Conservation (phyloP, 2,113 vertebrate species). For the Cromileptes altivelis region DNA sequence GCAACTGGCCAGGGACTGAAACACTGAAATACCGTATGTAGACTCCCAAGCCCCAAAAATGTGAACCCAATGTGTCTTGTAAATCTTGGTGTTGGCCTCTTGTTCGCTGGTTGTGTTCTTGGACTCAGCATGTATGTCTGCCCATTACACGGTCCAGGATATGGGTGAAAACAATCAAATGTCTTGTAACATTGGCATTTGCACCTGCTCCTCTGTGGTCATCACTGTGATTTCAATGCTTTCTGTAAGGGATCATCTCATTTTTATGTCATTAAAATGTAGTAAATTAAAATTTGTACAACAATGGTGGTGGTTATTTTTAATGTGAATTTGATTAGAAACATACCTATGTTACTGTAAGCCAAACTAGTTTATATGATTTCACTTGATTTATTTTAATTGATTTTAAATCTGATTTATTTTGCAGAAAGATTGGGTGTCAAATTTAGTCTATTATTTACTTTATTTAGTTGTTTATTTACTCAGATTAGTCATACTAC, state of each 20-base stretch:
- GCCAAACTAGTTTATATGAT: background rate
- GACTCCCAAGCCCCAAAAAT: constrained; percentile 66
- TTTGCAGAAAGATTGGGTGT: background rate
- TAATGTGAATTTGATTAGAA: background rate
- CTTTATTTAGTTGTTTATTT: background rate
- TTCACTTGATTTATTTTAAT: background rate
- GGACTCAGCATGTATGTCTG: constrained; percentile 51
- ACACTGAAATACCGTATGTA: constrained; percentile 54
- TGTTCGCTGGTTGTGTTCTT: constrained; percentile 71
- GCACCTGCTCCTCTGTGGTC: constrained; percentile 41
- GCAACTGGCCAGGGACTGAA: constrained; percentile 77
- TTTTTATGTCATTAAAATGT: background rate
- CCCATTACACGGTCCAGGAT: constrained; percentile 61
- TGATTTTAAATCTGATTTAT: background rate
- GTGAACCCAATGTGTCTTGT: constrained; percentile 69
- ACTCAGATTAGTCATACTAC: background rate
- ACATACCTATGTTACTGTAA: background rate
- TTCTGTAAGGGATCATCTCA: background rate
- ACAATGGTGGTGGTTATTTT: background rate
- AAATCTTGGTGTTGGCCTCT: constrained; percentile 65
- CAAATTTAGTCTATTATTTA: background rate
- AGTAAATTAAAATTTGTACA: background rate
- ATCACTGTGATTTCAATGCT: constrained; percentile 39
- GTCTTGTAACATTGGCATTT: constrained; percentile 55
- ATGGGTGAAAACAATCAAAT: constrained; percentile 62